Base-by-base conservation (phyloP, 92 coral and sea anemone species). In the Bergia sp. region DNA sequence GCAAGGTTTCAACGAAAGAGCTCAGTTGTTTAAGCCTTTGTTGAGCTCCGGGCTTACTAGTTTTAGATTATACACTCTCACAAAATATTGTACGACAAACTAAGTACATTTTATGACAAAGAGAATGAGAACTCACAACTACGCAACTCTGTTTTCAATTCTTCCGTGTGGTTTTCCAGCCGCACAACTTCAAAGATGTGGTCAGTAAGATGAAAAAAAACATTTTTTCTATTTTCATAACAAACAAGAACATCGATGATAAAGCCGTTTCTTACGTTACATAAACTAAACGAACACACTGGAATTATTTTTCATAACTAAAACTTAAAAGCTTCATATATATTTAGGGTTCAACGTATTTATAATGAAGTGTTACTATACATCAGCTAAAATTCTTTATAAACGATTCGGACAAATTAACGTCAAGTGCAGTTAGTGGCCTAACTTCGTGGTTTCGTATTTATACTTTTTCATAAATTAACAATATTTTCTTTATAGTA, bases 321-420 rank as follows among this genome's bases (percentile, higher is more conserved):
- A 10, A 38, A 6, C 5, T 80, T 61, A 53, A 53, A 50, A 49
- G 3, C 37, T 36, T 50, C 21, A 39, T 47, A 29, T 43, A 53
- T 42, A 5, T 53, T 49, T n/a, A 49, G 64, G 8, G 9, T 53
- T 3, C 67, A 50, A 18, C 29, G 16, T 21, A 61, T 9, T 61
- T 18, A 12, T 67, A 55, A 55, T 38, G 21, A 80, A 80, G 71
- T 55, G 18, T 9, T 11, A 4, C 44, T 55, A 37, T 57, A 16
- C 29, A 18, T 79, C 8, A 49, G 15, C 43, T 15, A 18, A 55
- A 16, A 80, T 37, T 80, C 58, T 36, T 58, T 36, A 45, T 5
- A 80, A 80, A 38, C 20, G 58, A 21, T 29, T 80, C 37, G 21
- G 85, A 4, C 36, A 80, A 80, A 53, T 80, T 36, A 57, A 53